Evolutionary conservation across 2,113 vertebrate species (phyloP), one percentile per base, ranked within the genome.

Genomic region (Ptychochromis oligacanthus): DNA sequence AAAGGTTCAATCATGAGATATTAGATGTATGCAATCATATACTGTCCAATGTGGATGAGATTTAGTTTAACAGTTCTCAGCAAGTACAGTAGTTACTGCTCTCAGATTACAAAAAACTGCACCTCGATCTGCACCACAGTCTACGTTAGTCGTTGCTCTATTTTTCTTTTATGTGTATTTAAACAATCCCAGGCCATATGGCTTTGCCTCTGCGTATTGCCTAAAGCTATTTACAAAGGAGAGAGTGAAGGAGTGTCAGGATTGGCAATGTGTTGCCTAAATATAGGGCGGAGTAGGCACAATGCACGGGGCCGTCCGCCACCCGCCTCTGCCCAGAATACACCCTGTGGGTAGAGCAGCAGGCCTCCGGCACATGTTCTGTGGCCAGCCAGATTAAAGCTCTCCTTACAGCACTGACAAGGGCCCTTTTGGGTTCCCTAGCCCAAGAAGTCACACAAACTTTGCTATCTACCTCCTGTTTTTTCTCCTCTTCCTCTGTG

Each of bases 321-420:
- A 89, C 92, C 91, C 91, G 91, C 91, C 90, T 92, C 84, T 92
- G 86, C 95, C 93, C 92, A 92, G 93, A 95, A 96, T 93, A 95
- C 93, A 91, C 93, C 94, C 95, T 96, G 95, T 89, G 95, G 94
- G 90, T 93, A 89, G 90, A 90, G 86, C 82, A 87, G 91, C 93
- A 90, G 92, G 93, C 93, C 93, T 94, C 91, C 92, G 91, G 94
- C 93, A 90, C 93, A 87, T 93, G 92, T 94, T 96, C 94, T 96
- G 94, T 87, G 96, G 95, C 93, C 91, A 87, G 91, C 91, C 83
- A 94, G 94, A 96, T 96, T 96, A 96, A 96, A 96, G 96, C 93
- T 94, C 54, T 94, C 89, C 93, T 95, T 95, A 93, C 96, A 93
- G 89, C 36, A 84, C 86, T 96, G 95, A 97, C 96, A 95, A 82